Conservation (phyloP, 2,888 invertebrate genomes). For the Dynastes maya region DNA sequence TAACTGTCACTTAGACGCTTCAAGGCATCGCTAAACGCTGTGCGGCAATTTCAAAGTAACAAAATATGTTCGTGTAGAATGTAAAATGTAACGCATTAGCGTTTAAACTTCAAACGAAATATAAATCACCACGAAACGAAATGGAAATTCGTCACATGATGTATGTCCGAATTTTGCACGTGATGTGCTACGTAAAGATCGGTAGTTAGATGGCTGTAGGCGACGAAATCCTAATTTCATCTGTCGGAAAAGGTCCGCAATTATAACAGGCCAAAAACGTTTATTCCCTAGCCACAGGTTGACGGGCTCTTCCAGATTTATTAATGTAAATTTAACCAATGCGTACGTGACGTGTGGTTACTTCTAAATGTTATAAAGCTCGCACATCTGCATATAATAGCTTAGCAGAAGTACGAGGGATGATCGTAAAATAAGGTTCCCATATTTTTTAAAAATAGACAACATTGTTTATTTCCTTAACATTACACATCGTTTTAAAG, state of each 20-base stretch:
- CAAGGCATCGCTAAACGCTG: neutral
- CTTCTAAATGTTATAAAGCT: no score
- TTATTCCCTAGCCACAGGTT: neutral
- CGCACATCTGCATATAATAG: no score
- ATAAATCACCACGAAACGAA: constrained; percentile 9
- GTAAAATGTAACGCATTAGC: constrained; percentile 6
- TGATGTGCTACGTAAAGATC: neutral
- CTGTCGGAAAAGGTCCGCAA: neutral
- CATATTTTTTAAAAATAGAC: no score
- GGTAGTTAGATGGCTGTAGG: neutral
- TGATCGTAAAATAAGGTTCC: no score
- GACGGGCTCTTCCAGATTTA: neutral
- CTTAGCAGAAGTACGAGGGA: no score
- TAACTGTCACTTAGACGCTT: neutral
- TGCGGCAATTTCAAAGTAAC: constrained; percentile 1
- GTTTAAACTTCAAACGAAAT: constrained; percentile 10
- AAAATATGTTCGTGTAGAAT: neutral
- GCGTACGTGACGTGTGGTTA: neutral
- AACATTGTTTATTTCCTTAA: no score
- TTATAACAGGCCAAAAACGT: neutral
- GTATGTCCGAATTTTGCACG: neutral
- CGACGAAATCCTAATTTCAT: constrained; percentile 16
- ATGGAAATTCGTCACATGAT: neutral
- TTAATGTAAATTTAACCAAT: constrained; percentile 8
- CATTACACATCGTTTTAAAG: no score